Evolutionary conservation across 2,888 invertebrate genomes (phyloP), one percentile per base, ranked within the genome.

Genomic region (Julus scanicus): DNA sequence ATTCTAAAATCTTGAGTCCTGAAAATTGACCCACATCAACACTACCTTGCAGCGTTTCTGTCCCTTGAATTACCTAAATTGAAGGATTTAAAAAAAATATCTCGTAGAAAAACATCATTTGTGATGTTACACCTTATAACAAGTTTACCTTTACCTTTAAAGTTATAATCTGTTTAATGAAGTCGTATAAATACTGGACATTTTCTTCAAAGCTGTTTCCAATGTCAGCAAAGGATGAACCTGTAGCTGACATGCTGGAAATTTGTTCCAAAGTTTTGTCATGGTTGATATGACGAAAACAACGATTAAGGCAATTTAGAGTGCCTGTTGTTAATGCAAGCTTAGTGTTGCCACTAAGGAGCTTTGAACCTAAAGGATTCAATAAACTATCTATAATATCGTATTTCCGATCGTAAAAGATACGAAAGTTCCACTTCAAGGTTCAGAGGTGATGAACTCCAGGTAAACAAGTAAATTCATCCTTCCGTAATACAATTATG

Each of bases 11-110:
- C 17, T 17, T 87, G 20, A 88, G 49, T 11, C 63, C 84, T 48
- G 48, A 20, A 49, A 87, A 88, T 9, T 57, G 40, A 20, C 80
- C 20, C 11, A 88, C 39, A 57, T 87, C 40, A 44, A 88, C 84
- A 57, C 84, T 80, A 1, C 88, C 88, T 63, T 84, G 88, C 2
- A 88, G 17, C 1, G 88, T 88, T 17, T 84, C 84, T 9, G 84
- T 11, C 13, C 87, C 87, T 37, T 71, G 83, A 20, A 44, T 84
- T 9, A 88, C 84, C 88, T 88, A 49, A 86, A 86, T 85, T 39
- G 4, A 13, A 88, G 20, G 39, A 57, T 86, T 57, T 39, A 57
- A 29, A 57, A 57, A 40, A 17, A 86, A 5, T n/a, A 39, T 80
- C 29, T 20, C 44, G 29, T 85, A 17, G 29, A 80, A 80, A 15